Percentiles rank a stretch among this genome's conserved stretches.
phyloP scores from a whole-genome alignment of 1,140 invertebrate genomes.

The Drosophila sp. region DNA sequence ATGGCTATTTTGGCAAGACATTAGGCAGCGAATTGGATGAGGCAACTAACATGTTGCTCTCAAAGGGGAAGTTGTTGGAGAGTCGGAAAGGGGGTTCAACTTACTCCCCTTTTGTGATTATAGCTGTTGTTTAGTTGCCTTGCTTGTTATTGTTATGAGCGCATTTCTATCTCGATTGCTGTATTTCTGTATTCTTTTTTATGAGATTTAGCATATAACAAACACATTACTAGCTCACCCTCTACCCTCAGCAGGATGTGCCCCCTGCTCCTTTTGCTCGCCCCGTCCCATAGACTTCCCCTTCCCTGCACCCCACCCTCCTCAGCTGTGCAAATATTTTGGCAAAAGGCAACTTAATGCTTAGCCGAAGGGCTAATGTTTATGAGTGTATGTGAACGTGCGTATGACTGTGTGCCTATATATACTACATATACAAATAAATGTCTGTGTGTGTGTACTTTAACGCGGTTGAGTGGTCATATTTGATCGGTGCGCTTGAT shows the following conservation, averaged over 20 bases:
- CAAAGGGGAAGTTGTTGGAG: neutral
- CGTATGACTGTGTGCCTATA: constrained; percentile 26
- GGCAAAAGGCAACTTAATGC: constrained; percentile 59
- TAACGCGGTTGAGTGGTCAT: constrained; percentile 79
- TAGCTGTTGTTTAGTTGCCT: constrained; percentile 44
- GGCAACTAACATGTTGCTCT: constrained; percentile 61
- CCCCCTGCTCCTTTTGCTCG: neutral
- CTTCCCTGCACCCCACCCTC: neutral
- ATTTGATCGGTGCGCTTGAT: constrained; percentile 76
- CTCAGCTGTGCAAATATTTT: constrained; percentile 76
- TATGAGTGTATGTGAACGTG: constrained; percentile 32
- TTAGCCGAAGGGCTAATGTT: constrained; percentile 72
- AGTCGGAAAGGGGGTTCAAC: neutral
- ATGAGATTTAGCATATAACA: constrained; percentile 83
- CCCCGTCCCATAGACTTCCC: neutral
- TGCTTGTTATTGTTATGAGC: constrained; percentile 71
- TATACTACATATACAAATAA: constrained; percentile 2
- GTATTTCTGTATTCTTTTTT: constrained; percentile 61
- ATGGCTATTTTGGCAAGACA: constrained; percentile 66
- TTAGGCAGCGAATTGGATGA: constrained; percentile 50
- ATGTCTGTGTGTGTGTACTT: constrained; percentile 43
- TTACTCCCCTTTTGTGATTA: constrained; percentile 15
- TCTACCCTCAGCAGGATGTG: neutral
- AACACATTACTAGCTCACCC: constrained; percentile 68
- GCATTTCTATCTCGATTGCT: constrained; percentile 43